Evolutionary conservation across 2,113 vertebrate species (phyloP).

Genomic region (Loxodonta africana): DNA sequence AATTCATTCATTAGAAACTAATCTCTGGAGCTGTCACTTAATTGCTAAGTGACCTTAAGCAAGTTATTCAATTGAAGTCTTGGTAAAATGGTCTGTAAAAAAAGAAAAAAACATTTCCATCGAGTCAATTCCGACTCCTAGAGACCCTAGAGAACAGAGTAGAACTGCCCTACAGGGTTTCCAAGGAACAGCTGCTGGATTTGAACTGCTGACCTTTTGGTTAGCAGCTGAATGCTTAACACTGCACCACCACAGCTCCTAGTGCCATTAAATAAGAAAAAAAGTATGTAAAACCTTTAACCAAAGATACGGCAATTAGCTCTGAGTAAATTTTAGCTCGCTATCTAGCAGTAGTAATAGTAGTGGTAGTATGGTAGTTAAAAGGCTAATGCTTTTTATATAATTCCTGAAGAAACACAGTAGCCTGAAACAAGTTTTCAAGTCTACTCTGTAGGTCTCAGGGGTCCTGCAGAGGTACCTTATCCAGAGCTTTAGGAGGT

Average conservation of each 20-base stretch:
- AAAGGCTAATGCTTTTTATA: not conserved
- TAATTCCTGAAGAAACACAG: not conserved
- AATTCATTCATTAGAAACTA: constrained; percentile 33
- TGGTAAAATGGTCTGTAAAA: not conserved
- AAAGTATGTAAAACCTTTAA: not conserved
- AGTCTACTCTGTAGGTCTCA: not conserved
- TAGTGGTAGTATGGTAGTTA: fast-evolving
- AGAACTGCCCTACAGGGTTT: no score
- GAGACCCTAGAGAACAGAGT: no score
- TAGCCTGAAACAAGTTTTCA: not conserved
- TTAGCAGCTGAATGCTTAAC: no score
- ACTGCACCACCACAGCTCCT: no score
- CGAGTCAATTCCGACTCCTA: no score
- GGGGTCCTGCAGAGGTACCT: not conserved
- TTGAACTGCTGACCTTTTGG: no score
- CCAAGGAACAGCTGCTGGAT: no score
- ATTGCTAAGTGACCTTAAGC: not conserved
- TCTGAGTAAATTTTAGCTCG: not conserved
- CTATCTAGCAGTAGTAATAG: not conserved
- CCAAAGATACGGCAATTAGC: not conserved
- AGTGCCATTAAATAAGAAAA: not conserved
- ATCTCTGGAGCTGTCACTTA: not conserved
- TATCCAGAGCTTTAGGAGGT: not conserved
- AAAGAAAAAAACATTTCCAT: no score
- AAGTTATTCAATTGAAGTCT: constrained; percentile 7